Evolutionary conservation across 2,797 vertebrate species (phyloP).

Genomic region (Tragopan temminckii): DNA sequence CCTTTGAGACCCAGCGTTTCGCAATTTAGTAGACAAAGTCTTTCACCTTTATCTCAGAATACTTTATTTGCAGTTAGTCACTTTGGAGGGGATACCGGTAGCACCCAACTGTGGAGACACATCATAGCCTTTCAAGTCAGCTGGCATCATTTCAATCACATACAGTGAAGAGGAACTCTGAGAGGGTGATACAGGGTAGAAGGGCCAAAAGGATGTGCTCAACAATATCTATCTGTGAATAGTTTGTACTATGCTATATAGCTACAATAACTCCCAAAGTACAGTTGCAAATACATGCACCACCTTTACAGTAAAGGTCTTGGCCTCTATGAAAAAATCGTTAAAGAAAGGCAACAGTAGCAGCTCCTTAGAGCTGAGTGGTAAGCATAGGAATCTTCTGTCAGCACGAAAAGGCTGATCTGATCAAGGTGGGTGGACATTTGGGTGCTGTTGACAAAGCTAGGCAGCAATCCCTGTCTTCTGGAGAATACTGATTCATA

Average conservation of each 20-base stretch:
- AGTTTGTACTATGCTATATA: not conserved
- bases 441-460: not conserved
- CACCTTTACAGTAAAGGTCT: not conserved
- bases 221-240: not conserved
- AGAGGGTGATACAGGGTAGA: not conserved
- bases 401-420: not conserved
- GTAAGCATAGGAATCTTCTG: not conserved
- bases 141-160: not conserved
- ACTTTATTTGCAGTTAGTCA: not conserved
- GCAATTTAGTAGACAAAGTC: not conserved
- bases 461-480: not conserved
- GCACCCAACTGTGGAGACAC: not conserved
- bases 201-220: not conserved
- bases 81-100: not conserved
- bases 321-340: not conserved
- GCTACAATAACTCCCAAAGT: accelerated
- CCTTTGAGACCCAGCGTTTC: not conserved
- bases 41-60: not conserved
- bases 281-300: not conserved
- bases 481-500: not conserved
- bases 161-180: not conserved
- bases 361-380: not conserved
- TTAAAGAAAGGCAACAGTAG: not conserved
- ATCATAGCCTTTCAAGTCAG: not conserved
- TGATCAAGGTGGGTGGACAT: not conserved